Base-by-base conservation (phyloP, 2,113 vertebrate species). In the Edolisoma coerulescens region DNA sequence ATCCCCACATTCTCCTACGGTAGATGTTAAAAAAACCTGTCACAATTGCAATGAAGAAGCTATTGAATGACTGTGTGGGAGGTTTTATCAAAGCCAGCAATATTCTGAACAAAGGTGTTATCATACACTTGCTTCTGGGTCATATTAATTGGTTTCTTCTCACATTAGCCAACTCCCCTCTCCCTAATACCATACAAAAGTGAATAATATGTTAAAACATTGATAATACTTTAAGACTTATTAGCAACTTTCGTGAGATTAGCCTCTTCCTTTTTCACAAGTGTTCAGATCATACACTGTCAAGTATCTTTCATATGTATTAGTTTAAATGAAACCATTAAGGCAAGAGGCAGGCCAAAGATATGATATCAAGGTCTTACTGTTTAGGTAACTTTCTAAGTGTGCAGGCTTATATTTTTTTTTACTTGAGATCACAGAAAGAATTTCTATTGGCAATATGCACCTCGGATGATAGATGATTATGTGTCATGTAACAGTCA, bases 121-220 rank as follows among this genome's bases (percentile, higher is more conserved):
- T 97, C 93, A 73, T 89, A 92, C 56, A 91, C 79, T 96, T 94
- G 37, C 87, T 95, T 93, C 90, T 89, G 65, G 80, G 84, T 85
- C 67, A 92, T 82, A 82, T 84, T 97, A 97, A 98, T 97, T 98
- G 90, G 76, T 95, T 97, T 96, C 96, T 97, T 98, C 98, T 97
- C 97, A 96, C 41, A 90, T 90, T 90, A 95, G 42, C 61, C 65
- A 97, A 96, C 88, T 95, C 83, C 52, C 68, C 49, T 95, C 44
- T 94, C 59, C 39, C 42, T 96, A 93, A 81, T 82, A 88, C 60
- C 67, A 70, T 64, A 86, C 57, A 50, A 95, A 96, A 97, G 49
- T 68, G 75, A 95, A 67, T 85, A 96, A 88, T 89, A 95, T 50
- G 45, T 87, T 97, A 94, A 97, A 95, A 79, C 5, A 5, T 16